phyloP scores from a whole-genome alignment of 2,888 invertebrate species.

The Stenotaenia linearis region DNA sequence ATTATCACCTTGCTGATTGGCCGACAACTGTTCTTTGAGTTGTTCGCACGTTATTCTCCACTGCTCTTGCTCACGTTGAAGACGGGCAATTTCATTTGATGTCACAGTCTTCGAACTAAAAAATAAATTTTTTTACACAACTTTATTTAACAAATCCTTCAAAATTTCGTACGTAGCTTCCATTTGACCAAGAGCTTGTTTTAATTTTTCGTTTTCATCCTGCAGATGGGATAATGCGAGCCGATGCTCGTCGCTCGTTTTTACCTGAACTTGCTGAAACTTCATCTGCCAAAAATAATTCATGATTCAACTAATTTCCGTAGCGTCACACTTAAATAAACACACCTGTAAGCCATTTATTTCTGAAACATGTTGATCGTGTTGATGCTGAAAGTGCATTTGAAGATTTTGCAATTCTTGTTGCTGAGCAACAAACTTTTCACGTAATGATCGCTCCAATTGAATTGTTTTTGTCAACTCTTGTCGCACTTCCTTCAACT shows the following conservation, averaged over 20 bases:
- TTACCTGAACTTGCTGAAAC: slow-evolving; percentile 31
- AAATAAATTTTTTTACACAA: too few species aligned
- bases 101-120: not conserved
- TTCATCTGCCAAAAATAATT: not conserved
- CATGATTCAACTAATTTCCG: not conserved
- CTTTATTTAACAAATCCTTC: too few species aligned
- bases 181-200: slow-evolving; percentile 34
- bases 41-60: slow-evolving; percentile 33
- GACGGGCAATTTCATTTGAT: slow-evolving; percentile 26
- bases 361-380: slow-evolving; percentile 55
- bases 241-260: slow-evolving; percentile 34
- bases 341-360: slow-evolving; percentile 54
- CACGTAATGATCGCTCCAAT: slow-evolving; percentile 56
- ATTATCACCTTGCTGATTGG: slow-evolving; percentile 56
- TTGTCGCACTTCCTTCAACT: slow-evolving; percentile 68
- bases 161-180: slow-evolving; percentile 37
- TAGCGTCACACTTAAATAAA: not conserved
- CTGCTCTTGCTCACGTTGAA: slow-evolving; percentile 37
- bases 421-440: slow-evolving; percentile 53
- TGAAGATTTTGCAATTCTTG: slow-evolving; percentile 60
- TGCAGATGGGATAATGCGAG: slow-evolving; percentile 33
- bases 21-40: not conserved
- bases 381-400: slow-evolving; percentile 57
- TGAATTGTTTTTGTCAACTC: slow-evolving; percentile 57
- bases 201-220: slow-evolving; percentile 38